Percentiles rank a stretch among this genome's conserved stretches.
These are phyloP conservation scores for Uloborus plumipes DNA, from an alignment of 2,888 invertebrate genomes.

Conservation along the genomic window DNA sequence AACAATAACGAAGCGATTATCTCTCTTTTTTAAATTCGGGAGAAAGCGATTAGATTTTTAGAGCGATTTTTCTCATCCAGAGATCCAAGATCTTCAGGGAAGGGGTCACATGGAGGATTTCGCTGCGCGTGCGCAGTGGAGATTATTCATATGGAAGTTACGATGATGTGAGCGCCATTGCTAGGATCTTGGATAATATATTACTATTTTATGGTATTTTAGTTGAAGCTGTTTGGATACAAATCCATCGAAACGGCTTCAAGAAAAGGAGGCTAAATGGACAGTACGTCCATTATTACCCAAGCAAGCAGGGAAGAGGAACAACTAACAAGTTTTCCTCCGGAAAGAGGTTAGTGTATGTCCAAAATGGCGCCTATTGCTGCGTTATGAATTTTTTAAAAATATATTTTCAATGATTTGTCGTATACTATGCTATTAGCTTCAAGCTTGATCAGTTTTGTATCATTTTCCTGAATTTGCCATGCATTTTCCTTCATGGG, in stretches of 20 bases:
- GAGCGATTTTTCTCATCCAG: not conserved
- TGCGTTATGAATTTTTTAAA: constrained; percentile 58
- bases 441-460: not conserved
- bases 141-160: constrained; percentile 61
- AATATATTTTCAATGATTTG: constrained; percentile 7
- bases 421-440: not conserved
- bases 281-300: constrained; percentile 99
- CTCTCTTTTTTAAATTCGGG: not conserved
- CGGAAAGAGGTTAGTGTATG: constrained; percentile 65
- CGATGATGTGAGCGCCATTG: constrained; percentile 65
- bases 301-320: constrained; percentile 98
- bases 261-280: constrained; percentile 77
- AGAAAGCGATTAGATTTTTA: constrained; percentile 1
- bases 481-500: not conserved
- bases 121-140: constrained; percentile 44
- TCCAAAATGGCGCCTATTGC: constrained; percentile 63
- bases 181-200: constrained; percentile 58
- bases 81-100: not conserved
- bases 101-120: constrained; percentile 59
- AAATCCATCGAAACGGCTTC: constrained; percentile 63
- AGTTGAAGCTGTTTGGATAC: constrained; percentile 63
- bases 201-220: constrained; percentile 56
- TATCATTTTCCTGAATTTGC: not conserved
- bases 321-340: constrained; percentile 66
- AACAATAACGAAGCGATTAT: no score